These are phyloP conservation scores for Tetranychus urticae DNA, from an alignment of 1,140 invertebrate genomes.

Conservation along the genomic window DNA sequence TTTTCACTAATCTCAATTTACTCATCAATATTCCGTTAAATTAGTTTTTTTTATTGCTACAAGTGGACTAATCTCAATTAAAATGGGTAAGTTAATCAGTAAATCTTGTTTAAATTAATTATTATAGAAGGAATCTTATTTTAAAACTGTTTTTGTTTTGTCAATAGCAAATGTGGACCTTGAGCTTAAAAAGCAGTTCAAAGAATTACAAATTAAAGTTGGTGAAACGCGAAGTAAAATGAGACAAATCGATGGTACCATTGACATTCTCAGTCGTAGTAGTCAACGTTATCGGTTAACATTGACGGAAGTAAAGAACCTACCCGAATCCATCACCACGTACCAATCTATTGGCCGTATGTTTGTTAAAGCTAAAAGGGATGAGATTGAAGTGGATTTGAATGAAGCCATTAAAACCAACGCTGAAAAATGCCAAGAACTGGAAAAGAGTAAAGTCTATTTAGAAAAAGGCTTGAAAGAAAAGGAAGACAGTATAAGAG, in stretches of 20 bases:
- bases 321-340: neutral
- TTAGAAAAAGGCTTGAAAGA: slow-evolving; percentile 2
- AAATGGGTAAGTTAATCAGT: neutral
- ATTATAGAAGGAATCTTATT: neutral
- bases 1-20: too few species aligned
- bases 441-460: slow-evolving; percentile 1
- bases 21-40: too few species aligned
- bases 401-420: neutral
- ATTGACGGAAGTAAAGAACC: neutral
- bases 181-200: slow-evolving; percentile 6
- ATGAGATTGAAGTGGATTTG: neutral
- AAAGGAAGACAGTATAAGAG: slow-evolving; percentile 6
- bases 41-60: too few species aligned
- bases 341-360: slow-evolving; percentile 6
- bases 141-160: neutral
- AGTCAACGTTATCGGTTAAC: neutral
- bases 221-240: slow-evolving; percentile 6
- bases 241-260: neutral
- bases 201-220: slow-evolving; percentile 6
- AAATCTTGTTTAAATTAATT: neutral
- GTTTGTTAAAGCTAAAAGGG: slow-evolving; percentile 1
- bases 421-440: neutral
- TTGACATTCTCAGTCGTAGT: neutral
- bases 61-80: too few species aligned
- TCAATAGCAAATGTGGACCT: neutral